Evolutionary conservation across 1,140 invertebrate genomes (phyloP).

Genomic region (Lordiphosa collinella): DNA sequence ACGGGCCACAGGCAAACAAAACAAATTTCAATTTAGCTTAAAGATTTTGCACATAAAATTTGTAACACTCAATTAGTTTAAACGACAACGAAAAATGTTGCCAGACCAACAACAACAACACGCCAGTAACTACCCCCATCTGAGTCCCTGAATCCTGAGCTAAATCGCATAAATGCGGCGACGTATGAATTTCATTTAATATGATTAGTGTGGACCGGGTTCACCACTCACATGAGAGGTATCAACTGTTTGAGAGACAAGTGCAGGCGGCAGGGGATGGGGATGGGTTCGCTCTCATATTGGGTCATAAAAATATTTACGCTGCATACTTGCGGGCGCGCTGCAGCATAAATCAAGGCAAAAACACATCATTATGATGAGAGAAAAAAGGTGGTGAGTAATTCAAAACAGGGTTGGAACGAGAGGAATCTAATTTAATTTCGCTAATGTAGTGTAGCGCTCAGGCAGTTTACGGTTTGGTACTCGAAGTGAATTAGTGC

Average conservation of each 20-base stretch:
- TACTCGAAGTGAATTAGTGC: conserved; percentile 60
- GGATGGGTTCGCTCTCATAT: conserved; percentile 29
- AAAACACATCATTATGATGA: conserved; percentile 43
- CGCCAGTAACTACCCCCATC: conserved; percentile 28
- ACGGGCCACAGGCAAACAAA: conserved; percentile 46
- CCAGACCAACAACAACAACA: conserved; percentile 48
- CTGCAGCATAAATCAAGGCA: conserved; percentile 62
- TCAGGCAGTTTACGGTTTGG: conserved; percentile 43
- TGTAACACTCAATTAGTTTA: conserved; percentile 78
- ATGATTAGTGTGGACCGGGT: conserved; percentile 63
- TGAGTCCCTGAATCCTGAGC: conserved; percentile 20
- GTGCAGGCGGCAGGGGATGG: conserved; percentile 36
- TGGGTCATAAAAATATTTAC: conserved; percentile 67
- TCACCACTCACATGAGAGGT: conserved; percentile 14
- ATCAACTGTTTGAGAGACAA: conserved; percentile 35
- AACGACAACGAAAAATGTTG: conserved; percentile 71
- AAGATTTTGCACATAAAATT: conserved; percentile 78
- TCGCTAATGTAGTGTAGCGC: conserved; percentile 76
- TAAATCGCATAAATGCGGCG: conserved; percentile 72
- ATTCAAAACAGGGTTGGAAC: conserved; percentile 30
- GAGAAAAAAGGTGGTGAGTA: conserved; percentile 49
- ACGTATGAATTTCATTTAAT: conserved; percentile 78
- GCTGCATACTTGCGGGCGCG: conserved; percentile 69
- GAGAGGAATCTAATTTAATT: conserved; percentile 66
- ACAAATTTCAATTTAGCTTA: conserved; percentile 77